Percentiles rank a stretch among this genome's conserved stretches.
phyloP scores from a whole-genome alignment of 2,113 vertebrate genomes.

The Microcebus ravelobensis region DNA sequence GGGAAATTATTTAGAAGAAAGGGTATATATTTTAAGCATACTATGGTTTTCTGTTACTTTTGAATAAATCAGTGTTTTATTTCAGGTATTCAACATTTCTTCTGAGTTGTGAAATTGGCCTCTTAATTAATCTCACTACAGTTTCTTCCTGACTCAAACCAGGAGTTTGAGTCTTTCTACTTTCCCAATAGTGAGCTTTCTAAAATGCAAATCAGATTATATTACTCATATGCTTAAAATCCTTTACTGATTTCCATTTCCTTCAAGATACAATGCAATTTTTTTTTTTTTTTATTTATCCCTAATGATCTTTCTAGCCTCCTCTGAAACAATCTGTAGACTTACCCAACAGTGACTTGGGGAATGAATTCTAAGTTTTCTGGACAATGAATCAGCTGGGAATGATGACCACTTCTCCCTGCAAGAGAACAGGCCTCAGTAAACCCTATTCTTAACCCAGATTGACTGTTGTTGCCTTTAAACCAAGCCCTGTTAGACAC shows the following conservation, averaged over 20 bases:
- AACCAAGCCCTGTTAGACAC: neutral
- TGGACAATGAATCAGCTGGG: neutral
- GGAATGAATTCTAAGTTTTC: neutral
- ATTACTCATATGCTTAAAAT: neutral
- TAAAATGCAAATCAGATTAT: constrained; percentile 15
- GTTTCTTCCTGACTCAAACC: neutral
- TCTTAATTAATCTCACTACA: neutral
- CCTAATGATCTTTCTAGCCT: neutral
- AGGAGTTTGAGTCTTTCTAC: no score
- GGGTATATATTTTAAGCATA: neutral
- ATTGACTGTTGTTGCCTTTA: neutral
- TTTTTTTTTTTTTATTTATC: neutral
- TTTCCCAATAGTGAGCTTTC: neutral
- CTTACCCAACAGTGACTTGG: neutral
- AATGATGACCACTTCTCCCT: neutral
- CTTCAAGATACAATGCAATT: neutral
- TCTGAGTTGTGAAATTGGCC: neutral
- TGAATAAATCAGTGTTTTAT: neutral
- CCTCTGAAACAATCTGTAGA: neutral
- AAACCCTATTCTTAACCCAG: neutral
- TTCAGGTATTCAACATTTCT: neutral
- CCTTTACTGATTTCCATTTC: neutral
- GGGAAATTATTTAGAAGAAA: neutral
- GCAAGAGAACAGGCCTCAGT: neutral
- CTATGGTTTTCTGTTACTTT: neutral